A percentile compares a stretch with the other conserved stretches of the same genome.
Evolutionary conservation across 2,888 invertebrate genomes (phyloP).

Genomic region (Parnassius orleans): DNA sequence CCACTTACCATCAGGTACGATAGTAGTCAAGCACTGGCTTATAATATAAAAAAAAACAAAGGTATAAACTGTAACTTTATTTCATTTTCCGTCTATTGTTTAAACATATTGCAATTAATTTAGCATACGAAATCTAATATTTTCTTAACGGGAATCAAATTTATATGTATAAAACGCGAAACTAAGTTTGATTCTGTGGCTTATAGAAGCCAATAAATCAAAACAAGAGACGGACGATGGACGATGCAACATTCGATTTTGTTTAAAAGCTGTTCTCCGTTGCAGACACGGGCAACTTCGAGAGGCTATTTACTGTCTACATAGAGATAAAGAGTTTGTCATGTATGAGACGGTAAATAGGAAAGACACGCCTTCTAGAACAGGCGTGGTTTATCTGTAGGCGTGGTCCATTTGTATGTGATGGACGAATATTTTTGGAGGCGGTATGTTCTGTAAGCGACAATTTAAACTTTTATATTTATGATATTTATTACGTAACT

Average conservation of each 20-base stretch:
- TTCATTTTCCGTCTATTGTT: no score
- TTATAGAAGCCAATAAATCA: neutral
- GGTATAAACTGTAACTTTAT: no score
- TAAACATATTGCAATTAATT: no score
- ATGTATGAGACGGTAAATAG: constrained; percentile 33
- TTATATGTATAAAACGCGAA: no score
- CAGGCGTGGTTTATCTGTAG: constrained; percentile 47
- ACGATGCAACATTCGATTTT: constrained; percentile 7
- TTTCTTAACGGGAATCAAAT: no score
- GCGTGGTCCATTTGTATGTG: constrained; percentile 43
- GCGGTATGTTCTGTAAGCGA: constrained; percentile 24
- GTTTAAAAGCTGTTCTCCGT: constrained; percentile 4
- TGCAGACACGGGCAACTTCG: constrained; percentile 13
- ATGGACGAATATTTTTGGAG: constrained; percentile 37
- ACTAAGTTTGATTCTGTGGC: neutral
- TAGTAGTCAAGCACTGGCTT: no score
- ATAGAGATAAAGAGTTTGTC: constrained; percentile 26
- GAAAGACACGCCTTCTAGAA: constrained; percentile 45
- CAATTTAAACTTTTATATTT: no score
- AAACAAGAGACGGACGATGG: constrained; percentile 9
- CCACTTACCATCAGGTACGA: no score
- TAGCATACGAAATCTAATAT: no score
- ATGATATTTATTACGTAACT: no score
- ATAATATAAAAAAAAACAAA: no score
- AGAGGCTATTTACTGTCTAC: constrained; percentile 20